Conservation (phyloP, 2,113 vertebrate genomes). For the Falcunculus frontatus region DNA sequence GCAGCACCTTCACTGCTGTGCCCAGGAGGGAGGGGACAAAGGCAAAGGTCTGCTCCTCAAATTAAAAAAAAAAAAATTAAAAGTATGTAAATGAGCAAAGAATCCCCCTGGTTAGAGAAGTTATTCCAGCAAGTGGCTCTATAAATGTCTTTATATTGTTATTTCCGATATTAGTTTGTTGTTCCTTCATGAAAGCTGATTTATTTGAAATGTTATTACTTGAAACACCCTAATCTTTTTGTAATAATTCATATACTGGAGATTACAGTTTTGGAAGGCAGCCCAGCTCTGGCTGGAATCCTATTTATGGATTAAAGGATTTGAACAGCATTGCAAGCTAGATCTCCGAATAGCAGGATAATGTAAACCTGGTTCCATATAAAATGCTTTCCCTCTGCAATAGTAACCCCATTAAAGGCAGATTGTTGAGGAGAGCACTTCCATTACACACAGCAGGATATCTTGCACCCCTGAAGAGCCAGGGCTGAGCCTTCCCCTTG, state of each 20-base stretch:
- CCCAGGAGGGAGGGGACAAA: neutral
- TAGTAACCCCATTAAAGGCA: conserved; percentile 77
- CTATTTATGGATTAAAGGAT: conserved; percentile 90
- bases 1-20: neutral
- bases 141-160: conserved; percentile 82
- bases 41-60: conserved; percentile 2
- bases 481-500: neutral
- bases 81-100: conserved; percentile 58
- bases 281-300: conserved; percentile 82
- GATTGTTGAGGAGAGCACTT: conserved; percentile 67
- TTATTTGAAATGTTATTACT: conserved; percentile 87
- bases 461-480: conserved; percentile 32
- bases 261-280: conserved; percentile 83
- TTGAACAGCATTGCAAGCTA: conserved; percentile 81
- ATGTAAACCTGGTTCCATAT: conserved; percentile 81
- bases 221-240: conserved; percentile 85
- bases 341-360: conserved; percentile 79
- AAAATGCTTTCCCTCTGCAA: conserved; percentile 78
- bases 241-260: conserved; percentile 86
- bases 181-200: conserved; percentile 84
- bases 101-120: conserved; percentile 64
- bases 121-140: conserved; percentile 74
- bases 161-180: conserved; percentile 85
- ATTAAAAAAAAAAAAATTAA: neutral
- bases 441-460: conserved; percentile 25